Evolutionary conservation across 64 coral and sea anemone species (phyloP).

Genomic region (Cladopsammia gracilis): DNA sequence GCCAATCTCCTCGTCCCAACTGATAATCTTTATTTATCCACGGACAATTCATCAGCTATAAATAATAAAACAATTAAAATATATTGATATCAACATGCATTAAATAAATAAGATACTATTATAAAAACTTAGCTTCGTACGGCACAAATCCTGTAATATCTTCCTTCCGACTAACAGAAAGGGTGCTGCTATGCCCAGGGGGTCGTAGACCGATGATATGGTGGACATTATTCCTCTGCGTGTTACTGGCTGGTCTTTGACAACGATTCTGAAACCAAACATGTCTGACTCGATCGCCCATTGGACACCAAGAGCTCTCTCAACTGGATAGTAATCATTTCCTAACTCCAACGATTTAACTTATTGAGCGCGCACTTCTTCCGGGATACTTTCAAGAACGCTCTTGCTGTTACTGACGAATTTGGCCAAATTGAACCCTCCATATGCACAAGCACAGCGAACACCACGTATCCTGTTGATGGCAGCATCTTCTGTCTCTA

Average conservation of each 20-base stretch:
- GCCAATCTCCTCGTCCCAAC: conserved; percentile 65
- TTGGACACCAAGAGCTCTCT: conserved; percentile 55
- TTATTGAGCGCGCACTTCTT: conserved; percentile 13
- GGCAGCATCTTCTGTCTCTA: not conserved
- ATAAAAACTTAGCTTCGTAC: conserved; percentile 19
- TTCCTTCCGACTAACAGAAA: conserved; percentile 50
- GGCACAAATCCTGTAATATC: no score
- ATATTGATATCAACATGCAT: no score
- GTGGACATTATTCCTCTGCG: conserved; percentile 59
- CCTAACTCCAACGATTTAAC: conserved; percentile 35
- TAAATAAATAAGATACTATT: no score
- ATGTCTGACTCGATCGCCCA: conserved; percentile 71
- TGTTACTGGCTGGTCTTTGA: conserved; percentile 58
- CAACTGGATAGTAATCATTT: conserved; percentile 47
- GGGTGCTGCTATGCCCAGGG: conserved; percentile 56
- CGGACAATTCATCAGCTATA: no score
- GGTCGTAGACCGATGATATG: conserved; percentile 64
- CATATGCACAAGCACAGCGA: not conserved
- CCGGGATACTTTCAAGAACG: conserved; percentile 24
- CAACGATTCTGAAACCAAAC: conserved; percentile 54
- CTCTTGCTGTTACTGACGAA: conserved; percentile 7
- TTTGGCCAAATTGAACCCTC: conserved; percentile 60
- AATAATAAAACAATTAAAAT: no score
- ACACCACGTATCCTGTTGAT: conserved; percentile 12
- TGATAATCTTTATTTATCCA: no score